Conservation (phyloP, 2,797 vertebrate species). For the Erithacus rubecula region DNA sequence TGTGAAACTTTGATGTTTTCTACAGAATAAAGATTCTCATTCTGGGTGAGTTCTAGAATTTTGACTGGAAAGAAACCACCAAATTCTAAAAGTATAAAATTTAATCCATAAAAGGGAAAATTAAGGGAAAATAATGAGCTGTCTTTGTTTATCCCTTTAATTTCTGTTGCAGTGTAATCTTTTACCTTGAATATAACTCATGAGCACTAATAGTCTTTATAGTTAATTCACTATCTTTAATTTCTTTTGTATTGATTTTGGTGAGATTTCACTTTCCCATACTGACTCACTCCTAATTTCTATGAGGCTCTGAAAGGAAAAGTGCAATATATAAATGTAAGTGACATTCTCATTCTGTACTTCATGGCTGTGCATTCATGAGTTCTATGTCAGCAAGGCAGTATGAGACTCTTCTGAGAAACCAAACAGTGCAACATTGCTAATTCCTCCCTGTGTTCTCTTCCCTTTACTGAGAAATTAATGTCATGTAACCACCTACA, state of each 20-base stretch:
- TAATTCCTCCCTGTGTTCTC: background rate
- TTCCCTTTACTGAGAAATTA: background rate
- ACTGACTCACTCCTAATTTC: background rate
- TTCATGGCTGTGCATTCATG: slow-evolving; percentile 18
- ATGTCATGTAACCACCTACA: background rate
- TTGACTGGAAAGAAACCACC: background rate
- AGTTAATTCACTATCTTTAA: background rate
- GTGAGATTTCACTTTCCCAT: background rate
- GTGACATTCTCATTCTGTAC: background rate
- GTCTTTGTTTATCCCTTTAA: background rate
- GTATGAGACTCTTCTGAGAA: background rate
- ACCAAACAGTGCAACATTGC: background rate
- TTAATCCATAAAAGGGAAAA: background rate
- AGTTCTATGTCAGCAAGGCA: slow-evolving; percentile 18
- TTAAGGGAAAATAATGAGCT: background rate
- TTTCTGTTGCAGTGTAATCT: background rate
- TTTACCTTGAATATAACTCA: background rate
- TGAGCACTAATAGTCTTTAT: background rate
- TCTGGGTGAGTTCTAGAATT: background rate
- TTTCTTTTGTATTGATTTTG: background rate
- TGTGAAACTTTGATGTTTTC: background rate
- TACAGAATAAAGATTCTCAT: background rate
- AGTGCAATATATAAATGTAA: slow-evolving; percentile 5
- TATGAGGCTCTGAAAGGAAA: background rate
- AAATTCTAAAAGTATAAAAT: background rate